These are phyloP conservation scores for Orbicella faveolata DNA, from an alignment of 64 coral and sea anemone species.

Conservation along the genomic window DNA sequence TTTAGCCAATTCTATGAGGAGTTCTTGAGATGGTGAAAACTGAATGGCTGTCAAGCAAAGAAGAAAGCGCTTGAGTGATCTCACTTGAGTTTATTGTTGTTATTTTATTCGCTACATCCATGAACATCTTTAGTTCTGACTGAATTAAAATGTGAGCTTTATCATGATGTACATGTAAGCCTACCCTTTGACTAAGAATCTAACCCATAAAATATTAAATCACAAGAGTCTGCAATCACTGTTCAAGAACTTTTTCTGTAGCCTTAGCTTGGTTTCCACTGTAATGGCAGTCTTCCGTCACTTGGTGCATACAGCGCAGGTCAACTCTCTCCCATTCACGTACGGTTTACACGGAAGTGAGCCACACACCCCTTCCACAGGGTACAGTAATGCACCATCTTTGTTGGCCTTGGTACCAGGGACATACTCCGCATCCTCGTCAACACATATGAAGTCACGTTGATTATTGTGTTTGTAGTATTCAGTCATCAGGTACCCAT, in stretches of 20 bases:
- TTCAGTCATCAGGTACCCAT: constrained; percentile 48
- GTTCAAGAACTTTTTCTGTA: not conserved
- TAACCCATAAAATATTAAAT: not conserved
- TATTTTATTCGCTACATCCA: too few relatives aligned
- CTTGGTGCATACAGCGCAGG: constrained; percentile 45
- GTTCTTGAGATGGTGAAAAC: too few relatives aligned
- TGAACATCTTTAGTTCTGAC: too few relatives aligned
- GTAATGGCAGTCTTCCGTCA: not conserved
- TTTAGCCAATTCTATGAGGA: too few relatives aligned
- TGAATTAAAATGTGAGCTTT: too few relatives aligned
- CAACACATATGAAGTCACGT: constrained; percentile 33
- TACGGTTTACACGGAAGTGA: constrained; percentile 27
- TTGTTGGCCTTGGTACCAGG: not conserved
- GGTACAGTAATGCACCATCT: constrained; percentile 44
- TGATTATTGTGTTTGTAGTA: not conserved
- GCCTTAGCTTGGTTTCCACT: not conserved
- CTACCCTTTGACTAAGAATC: too few relatives aligned
- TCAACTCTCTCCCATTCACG: constrained; percentile 17
- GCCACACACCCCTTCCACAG: constrained; percentile 2
- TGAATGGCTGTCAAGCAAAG: too few relatives aligned
- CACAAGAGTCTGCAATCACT: not conserved
- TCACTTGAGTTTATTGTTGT: too few relatives aligned
- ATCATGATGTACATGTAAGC: too few relatives aligned
- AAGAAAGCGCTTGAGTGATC: too few relatives aligned
- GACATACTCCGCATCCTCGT: constrained; percentile 24